A percentile compares a stretch with the other conserved stretches of the same genome.
phyloP scores from a whole-genome alignment of 2,888 invertebrate species.

The Julus scanicus region DNA sequence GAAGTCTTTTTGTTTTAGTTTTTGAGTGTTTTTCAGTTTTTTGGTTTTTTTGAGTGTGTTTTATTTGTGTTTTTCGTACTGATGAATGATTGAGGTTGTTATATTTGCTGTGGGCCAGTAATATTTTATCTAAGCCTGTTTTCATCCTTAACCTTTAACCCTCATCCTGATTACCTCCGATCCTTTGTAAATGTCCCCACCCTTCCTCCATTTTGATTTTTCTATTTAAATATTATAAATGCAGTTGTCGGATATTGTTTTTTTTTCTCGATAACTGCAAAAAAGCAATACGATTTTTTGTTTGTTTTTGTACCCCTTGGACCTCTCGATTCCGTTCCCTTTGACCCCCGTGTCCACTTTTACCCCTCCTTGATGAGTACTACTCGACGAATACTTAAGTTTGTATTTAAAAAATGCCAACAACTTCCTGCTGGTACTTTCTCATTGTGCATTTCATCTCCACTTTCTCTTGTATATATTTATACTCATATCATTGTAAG shows the following conservation, averaged over 20 bases:
- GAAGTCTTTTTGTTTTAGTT: background rate
- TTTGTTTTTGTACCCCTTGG: background rate
- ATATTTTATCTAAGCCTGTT: background rate
- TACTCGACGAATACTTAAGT: conserved; percentile 31
- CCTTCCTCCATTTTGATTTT: background rate
- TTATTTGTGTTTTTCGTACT: background rate
- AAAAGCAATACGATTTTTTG: conserved; percentile 26
- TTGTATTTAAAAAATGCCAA: conserved; percentile 38
- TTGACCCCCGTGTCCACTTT: background rate
- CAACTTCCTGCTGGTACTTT: conserved; percentile 50
- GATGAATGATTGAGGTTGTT: conserved; percentile 16
- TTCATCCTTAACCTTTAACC: background rate
- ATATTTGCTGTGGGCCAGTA: conserved; percentile 34
- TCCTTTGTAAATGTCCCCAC: background rate
- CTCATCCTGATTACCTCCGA: background rate
- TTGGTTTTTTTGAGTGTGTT: background rate
- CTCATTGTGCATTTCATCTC: conserved; percentile 50
- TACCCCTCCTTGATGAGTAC: background rate
- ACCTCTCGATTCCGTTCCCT: background rate
- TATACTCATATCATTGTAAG: conserved; percentile 60
- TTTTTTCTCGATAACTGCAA: background rate
- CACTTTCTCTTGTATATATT: conserved; percentile 59
- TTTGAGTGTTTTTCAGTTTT: background rate
- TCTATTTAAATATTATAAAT: conserved; percentile 34
- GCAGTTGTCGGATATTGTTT: background rate